phyloP scores from a whole-genome alignment of 2,113 vertebrate species.

The Sylvia atricapilla region DNA sequence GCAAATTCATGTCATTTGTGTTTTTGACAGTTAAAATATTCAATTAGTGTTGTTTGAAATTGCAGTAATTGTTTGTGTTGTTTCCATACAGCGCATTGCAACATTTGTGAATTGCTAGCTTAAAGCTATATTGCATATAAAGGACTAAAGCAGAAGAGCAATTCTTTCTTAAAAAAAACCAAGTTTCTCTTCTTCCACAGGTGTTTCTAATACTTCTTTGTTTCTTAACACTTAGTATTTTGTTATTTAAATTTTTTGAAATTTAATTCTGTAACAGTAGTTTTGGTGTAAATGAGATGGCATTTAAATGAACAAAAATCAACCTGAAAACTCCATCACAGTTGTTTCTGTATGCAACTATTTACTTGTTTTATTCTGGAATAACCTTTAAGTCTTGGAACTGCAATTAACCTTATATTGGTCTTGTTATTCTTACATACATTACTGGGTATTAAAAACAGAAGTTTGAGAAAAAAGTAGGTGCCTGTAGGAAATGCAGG shows the following conservation, averaged over 20 bases:
- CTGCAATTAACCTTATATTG: not conserved
- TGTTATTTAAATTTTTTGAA: not conserved
- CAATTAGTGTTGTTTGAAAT: not conserved
- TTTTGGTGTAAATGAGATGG: not conserved
- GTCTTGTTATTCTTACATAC: not conserved
- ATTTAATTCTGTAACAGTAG: not conserved
- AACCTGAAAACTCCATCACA: not conserved
- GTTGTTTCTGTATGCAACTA: not conserved
- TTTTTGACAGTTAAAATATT: not conserved
- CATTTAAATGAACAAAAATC: not conserved
- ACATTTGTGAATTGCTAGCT: not conserved
- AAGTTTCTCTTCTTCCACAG: not conserved
- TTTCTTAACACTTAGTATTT: not conserved
- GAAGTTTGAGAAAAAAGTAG: not conserved
- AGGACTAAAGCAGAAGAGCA: not conserved
- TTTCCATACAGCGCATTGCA: not conserved
- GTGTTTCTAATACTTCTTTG: not conserved
- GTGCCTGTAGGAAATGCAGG: not conserved
- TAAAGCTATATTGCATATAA: not conserved
- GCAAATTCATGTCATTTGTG: not conserved
- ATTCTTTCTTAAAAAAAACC: not conserved
- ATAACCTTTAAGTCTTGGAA: not conserved
- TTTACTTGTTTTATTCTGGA: not conserved
- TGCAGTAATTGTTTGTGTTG: not conserved
- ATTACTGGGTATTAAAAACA: not conserved